phyloP scores from a whole-genome alignment of 2,797 vertebrate species.

The Rhadinocentrus ornatus region DNA sequence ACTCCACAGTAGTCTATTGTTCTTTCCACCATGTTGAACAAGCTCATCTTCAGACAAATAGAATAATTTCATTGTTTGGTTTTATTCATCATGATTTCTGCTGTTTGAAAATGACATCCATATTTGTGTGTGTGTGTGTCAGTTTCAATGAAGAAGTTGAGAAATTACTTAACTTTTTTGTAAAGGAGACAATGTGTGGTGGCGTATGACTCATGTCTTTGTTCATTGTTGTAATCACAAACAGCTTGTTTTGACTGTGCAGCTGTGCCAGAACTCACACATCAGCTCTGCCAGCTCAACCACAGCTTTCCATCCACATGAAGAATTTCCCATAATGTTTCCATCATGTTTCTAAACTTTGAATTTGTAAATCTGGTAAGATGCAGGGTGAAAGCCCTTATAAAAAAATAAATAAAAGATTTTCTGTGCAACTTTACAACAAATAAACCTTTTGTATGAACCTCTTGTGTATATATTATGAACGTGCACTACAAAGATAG shows the following conservation, averaged over 20 bases:
- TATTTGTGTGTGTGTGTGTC: slow-evolving; percentile 10
- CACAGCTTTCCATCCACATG: slow-evolving; percentile 20
- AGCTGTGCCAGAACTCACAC: slow-evolving; percentile 54
- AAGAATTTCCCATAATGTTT: neutral
- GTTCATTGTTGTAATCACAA: slow-evolving; percentile 77
- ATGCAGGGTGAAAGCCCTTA: neutral
- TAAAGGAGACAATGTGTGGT: slow-evolving; percentile 69
- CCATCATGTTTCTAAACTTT: slow-evolving; percentile 11
- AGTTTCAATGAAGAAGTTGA: slow-evolving; percentile 8
- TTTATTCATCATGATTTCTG: slow-evolving; percentile 21
- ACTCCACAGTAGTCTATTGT: slow-evolving; percentile 11
- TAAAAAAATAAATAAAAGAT: neutral
- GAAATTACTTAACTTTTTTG: slow-evolving; percentile 61
- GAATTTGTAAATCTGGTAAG: slow-evolving; percentile 10
- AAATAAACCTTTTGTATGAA: slow-evolving; percentile 25
- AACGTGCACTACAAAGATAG: neutral
- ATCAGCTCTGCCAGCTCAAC: slow-evolving; percentile 27
- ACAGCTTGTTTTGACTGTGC: slow-evolving; percentile 57
- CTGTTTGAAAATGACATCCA: slow-evolving; percentile 42
- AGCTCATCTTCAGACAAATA: neutral
- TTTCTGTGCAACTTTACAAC: neutral
- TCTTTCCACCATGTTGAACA: neutral
- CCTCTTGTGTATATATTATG: neutral
- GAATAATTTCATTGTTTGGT: slow-evolving; percentile 20
- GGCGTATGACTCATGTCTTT: slow-evolving; percentile 76